Conservation (phyloP, 2,113 vertebrate species). For the Sinosuthora webbiana region DNA sequence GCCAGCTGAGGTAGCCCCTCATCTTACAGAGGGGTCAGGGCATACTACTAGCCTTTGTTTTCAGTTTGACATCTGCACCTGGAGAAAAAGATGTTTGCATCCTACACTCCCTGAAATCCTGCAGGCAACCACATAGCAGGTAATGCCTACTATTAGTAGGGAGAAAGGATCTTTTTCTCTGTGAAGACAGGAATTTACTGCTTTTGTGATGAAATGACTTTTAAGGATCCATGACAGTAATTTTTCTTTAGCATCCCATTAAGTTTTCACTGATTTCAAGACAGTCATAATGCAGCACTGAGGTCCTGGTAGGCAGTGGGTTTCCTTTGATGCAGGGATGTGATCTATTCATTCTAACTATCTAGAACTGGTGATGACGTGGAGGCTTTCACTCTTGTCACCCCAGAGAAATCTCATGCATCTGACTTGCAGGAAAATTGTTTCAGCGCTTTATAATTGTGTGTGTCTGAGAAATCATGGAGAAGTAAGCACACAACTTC, state of each 20-base stretch:
- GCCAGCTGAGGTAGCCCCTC: not conserved
- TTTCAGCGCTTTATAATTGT: not conserved
- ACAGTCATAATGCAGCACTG: not conserved
- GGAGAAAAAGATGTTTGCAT: not conserved
- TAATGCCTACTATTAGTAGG: not conserved
- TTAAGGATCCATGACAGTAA: not conserved
- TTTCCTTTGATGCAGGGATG: not conserved
- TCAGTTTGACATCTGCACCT: not conserved
- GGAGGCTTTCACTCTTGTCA: not conserved
- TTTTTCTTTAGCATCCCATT: not conserved
- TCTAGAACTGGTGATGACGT: not conserved
- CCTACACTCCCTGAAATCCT: not conserved
- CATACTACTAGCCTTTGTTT: accelerated
- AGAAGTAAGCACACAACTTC: not conserved
- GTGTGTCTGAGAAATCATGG: not conserved
- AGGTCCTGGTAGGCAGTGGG: not conserved
- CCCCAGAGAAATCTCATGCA: not conserved
- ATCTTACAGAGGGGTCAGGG: not conserved
- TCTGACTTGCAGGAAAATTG: not conserved
- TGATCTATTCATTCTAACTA: not conserved
- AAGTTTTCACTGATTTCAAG: not conserved
- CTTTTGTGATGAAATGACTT: not conserved
- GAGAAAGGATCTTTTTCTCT: not conserved
- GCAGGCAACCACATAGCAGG: not conserved
- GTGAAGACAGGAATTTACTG: not conserved